Evolutionary conservation across 1,140 invertebrate genomes (phyloP).

Genomic region (Tachypleus tridentatus): DNA sequence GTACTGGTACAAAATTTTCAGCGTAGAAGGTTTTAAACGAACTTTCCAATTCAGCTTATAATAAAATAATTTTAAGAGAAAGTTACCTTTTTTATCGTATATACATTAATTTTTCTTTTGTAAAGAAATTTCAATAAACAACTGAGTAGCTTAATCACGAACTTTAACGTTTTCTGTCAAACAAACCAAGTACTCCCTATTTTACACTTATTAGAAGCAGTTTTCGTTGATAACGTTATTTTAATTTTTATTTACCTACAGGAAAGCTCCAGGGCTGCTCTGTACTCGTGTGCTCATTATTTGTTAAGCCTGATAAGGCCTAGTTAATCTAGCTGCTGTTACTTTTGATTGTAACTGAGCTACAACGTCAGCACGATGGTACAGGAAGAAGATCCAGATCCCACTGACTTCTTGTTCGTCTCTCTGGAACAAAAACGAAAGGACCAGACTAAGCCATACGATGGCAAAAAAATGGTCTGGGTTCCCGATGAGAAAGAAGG

Average conservation of each 20-base stretch:
- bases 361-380: constrained; percentile 5
- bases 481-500: constrained; percentile 95
- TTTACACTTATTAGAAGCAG: no score
- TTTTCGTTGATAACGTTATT: not conserved
- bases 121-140: no score
- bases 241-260: not conserved
- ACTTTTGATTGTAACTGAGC: not conserved
- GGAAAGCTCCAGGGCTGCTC: constrained; percentile 15
- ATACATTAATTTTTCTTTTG: no score
- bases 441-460: constrained; percentile 93
- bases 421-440: constrained; percentile 91
- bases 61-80: no score
- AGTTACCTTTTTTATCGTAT: no score
- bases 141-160: no score
- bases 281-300: constrained; percentile 2
- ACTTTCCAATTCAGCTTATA: no score
- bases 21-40: no score
- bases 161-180: no score
- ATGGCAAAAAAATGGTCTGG: constrained; percentile 99
- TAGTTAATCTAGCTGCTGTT: constrained; percentile 3
- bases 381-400: constrained; percentile 62
- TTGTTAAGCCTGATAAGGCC: not conserved
- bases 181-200: no score
- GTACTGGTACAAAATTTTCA: no score
- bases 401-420: constrained; percentile 83